These are phyloP conservation scores for Acholoe squamosa DNA, from an alignment of 2,888 invertebrate species.

Conservation along the genomic window DNA sequence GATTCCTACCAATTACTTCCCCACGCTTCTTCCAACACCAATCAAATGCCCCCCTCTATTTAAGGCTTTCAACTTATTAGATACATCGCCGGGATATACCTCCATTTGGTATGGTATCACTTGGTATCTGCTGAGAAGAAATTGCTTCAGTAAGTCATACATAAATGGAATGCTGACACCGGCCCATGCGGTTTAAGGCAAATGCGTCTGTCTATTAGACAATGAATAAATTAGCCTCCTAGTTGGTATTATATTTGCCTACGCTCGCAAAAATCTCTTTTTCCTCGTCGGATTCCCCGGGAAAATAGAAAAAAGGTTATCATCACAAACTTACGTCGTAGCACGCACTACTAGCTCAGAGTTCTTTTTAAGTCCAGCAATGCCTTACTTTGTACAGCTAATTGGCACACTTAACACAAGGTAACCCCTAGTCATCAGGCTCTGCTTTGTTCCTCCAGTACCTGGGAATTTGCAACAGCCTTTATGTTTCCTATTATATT, in stretches of 20 bases:
- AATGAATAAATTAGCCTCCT: neutral
- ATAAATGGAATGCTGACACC: slow-evolving; percentile 10
- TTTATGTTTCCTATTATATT: too few species aligned
- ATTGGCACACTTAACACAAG: slow-evolving; percentile 22
- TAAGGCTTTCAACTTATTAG: too few species aligned
- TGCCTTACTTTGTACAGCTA: slow-evolving; percentile 33
- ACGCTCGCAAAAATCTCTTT: neutral
- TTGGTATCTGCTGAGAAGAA: neutral
- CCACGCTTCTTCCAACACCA: too few species aligned
- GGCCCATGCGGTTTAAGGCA: neutral
- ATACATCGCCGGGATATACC: too few species aligned
- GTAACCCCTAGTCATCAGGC: neutral
- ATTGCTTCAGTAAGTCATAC: neutral
- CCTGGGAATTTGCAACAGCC: too few species aligned
- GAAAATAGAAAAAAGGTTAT: neutral
- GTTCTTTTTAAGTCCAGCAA: neutral
- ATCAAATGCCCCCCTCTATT: too few species aligned
- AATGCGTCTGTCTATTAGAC: slow-evolving; percentile 2
- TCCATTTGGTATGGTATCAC: too few species aligned
- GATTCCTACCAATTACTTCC: too few species aligned
- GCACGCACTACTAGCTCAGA: neutral
- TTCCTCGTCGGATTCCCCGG: neutral
- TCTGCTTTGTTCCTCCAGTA: too few species aligned
- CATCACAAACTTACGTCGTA: slow-evolving; percentile 39
- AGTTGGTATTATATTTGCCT: slow-evolving; percentile 35